These are phyloP conservation scores for Myiagra hebetior DNA, from an alignment of 2,113 vertebrate species.

Conservation along the genomic window DNA sequence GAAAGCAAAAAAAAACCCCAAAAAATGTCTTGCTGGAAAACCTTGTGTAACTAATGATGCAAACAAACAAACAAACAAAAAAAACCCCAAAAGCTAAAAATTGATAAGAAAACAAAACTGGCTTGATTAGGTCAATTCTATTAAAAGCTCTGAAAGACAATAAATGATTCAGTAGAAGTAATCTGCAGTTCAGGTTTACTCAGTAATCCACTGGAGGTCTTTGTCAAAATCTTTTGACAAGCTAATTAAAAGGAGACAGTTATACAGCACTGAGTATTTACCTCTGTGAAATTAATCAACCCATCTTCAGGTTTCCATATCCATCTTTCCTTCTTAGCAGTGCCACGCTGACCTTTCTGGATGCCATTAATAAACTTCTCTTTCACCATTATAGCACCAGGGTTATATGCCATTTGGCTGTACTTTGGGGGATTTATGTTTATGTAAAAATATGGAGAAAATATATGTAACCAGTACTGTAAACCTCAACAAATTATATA, in stretches of 20 bases:
- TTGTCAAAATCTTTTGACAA: slow-evolving; percentile 80
- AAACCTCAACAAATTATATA: neutral
- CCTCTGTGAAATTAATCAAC: slow-evolving; percentile 71
- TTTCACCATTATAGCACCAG: slow-evolving; percentile 5
- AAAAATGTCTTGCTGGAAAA: neutral
- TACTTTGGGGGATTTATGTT: neutral
- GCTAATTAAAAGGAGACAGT: slow-evolving; percentile 75
- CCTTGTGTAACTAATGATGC: slow-evolving; percentile 21
- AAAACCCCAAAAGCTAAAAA: neutral
- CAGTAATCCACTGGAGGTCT: slow-evolving; percentile 70
- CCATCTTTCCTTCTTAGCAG: slow-evolving; percentile 44
- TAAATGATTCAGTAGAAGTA: slow-evolving; percentile 65
- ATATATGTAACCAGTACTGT: neutral
- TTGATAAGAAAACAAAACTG: slow-evolving; percentile 61
- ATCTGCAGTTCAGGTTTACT: slow-evolving; percentile 68
- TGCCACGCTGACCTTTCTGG: slow-evolving; percentile 65
- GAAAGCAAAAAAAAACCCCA: neutral
- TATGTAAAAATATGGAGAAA: neutral
- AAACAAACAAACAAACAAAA: slow-evolving; percentile 3
- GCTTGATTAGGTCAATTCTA: slow-evolving; percentile 72
- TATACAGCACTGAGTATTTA: slow-evolving; percentile 69
- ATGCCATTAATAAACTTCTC: slow-evolving; percentile 21
- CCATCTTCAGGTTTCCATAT: slow-evolving; percentile 53
- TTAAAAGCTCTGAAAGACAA: slow-evolving; percentile 68
- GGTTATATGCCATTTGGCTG: neutral